phyloP scores from a whole-genome alignment of 2,888 invertebrate species.

The Mycalesis mineus region DNA sequence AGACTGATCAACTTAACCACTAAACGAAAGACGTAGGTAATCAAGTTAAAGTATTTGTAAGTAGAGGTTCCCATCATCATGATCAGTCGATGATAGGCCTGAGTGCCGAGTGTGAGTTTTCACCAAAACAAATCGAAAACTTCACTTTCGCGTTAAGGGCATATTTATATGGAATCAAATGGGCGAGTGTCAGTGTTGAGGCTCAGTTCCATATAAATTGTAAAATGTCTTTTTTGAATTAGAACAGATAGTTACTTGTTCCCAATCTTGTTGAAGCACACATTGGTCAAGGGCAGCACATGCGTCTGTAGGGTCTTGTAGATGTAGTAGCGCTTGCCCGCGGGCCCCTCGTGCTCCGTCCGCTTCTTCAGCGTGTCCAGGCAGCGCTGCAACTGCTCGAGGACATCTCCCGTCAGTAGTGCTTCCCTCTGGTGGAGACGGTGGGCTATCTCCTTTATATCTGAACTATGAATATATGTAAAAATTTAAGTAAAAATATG shows the following conservation, averaged over 20 bases:
- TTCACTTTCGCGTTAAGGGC: too few relatives aligned
- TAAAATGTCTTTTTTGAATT: background rate
- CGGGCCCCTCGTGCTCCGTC: conserved; percentile 77
- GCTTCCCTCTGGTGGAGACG: conserved; percentile 72
- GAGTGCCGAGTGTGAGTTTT: too few relatives aligned
- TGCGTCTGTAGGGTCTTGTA: conserved; percentile 83
- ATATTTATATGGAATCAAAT: too few relatives aligned
- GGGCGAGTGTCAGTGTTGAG: too few relatives aligned
- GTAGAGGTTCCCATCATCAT: too few relatives aligned
- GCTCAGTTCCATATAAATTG: too few relatives aligned
- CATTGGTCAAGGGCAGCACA: conserved; percentile 84
- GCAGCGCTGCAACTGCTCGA: conserved; percentile 78
- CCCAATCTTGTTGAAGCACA: conserved; percentile 83
- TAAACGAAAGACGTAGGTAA: too few relatives aligned
- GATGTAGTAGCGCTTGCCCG: conserved; percentile 81
- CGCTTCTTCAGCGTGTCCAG: conserved; percentile 81
- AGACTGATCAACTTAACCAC: too few relatives aligned
- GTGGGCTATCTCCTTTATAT: conserved; percentile 72
- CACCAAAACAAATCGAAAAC: too few relatives aligned
- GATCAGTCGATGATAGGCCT: too few relatives aligned
- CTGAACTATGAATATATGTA: conserved; percentile 75
- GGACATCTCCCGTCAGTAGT: conserved; percentile 77
- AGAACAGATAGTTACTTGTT: conserved; percentile 60
- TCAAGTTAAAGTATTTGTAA: too few relatives aligned
- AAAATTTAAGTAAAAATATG: too few relatives aligned